Conservation (phyloP, 2,113 vertebrate species). For the Erythrocebus patas region DNA sequence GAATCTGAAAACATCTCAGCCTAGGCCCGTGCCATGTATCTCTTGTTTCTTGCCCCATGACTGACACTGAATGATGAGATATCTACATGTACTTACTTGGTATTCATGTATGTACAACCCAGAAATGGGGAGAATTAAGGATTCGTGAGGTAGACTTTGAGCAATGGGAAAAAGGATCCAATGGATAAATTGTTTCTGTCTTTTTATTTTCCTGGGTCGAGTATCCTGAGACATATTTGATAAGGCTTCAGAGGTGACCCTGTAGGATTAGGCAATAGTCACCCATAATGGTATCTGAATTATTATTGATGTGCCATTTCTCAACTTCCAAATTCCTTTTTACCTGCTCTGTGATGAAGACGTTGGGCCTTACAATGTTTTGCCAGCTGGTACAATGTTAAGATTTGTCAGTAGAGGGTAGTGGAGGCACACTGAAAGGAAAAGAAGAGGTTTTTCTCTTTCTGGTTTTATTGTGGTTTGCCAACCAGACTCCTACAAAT, state of each 20-base stretch:
- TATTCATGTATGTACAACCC: not conserved
- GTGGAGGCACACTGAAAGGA: not conserved
- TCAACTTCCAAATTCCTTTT: not conserved
- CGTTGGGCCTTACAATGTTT: not conserved
- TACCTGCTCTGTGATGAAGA: not conserved
- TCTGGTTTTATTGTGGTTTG: not conserved
- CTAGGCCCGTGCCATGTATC: not conserved
- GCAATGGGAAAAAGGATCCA: not conserved
- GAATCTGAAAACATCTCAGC: not conserved
- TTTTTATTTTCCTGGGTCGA: not conserved
- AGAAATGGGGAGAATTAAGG: not conserved
- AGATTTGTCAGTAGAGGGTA: not conserved
- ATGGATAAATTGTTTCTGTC: not conserved
- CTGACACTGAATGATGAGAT: not conserved
- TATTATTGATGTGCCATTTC: not conserved
- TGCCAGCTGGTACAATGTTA: not conserved
- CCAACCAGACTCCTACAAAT: not conserved
- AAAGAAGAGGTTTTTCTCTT: not conserved
- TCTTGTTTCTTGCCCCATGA: not conserved
- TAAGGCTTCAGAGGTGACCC: not conserved
- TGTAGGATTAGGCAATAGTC: not conserved
- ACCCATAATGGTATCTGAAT: not conserved
- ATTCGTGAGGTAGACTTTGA: not conserved
- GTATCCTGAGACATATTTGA: not conserved
- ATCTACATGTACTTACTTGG: not conserved